A percentile compares a stretch with the other conserved stretches of the same genome.
Conservation (phyloP, 2,888 invertebrate species). For the Euspilapteryx auroguttella region DNA sequence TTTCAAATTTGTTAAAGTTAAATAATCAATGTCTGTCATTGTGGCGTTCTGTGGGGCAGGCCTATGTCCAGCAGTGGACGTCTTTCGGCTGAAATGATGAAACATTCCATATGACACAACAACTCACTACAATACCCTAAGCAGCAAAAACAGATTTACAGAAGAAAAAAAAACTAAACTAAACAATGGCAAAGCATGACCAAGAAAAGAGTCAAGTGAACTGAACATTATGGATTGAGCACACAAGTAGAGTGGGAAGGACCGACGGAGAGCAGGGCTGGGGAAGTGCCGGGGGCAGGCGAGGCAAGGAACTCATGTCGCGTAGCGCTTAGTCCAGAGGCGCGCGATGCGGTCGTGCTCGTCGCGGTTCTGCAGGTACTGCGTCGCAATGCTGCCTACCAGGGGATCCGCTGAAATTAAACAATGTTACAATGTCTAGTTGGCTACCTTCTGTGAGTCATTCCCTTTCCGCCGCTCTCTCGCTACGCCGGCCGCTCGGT, state of each 20-base stretch:
- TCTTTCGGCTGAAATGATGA: too few relatives aligned
- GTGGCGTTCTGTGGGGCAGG: too few relatives aligned
- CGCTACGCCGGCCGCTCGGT: too few relatives aligned
- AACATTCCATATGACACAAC: not conserved
- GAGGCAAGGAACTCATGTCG: slow-evolving; percentile 72
- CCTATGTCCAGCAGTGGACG: too few relatives aligned
- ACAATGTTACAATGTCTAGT: too few relatives aligned
- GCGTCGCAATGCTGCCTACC: slow-evolving; percentile 97
- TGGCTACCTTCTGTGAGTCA: too few relatives aligned
- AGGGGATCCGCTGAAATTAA: slow-evolving; percentile 81
- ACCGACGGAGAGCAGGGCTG: slow-evolving; percentile 39
- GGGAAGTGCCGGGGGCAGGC: slow-evolving; percentile 19
- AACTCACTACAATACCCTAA: not conserved
- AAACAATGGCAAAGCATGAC: slow-evolving; percentile 6
- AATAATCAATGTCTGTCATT: too few relatives aligned
- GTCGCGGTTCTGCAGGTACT: slow-evolving; percentile 95
- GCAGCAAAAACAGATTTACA: slow-evolving; percentile 1
- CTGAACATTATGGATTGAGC: too few relatives aligned
- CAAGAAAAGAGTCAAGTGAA: too few relatives aligned
- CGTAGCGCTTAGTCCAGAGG: slow-evolving; percentile 98
- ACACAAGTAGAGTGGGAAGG: slow-evolving; percentile 38
- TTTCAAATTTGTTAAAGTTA: too few relatives aligned
- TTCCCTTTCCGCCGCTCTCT: too few relatives aligned
- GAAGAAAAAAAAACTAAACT: slow-evolving; percentile 7
- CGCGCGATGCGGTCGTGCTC: slow-evolving; percentile 98